Conservation (phyloP, 2,888 invertebrate genomes). For the Drosophila paracracens region DNA sequence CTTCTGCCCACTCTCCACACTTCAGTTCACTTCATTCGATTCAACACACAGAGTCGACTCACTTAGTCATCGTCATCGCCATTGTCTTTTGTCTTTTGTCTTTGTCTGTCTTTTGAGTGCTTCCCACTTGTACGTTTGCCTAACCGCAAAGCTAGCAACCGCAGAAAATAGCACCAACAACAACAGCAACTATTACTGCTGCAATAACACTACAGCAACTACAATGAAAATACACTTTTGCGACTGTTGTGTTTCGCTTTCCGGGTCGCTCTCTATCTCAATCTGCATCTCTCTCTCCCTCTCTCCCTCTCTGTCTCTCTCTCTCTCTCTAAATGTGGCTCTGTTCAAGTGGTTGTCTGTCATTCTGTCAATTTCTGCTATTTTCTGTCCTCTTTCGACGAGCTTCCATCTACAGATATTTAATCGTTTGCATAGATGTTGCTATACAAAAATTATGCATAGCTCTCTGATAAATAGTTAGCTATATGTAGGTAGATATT, state of each 20-base stretch:
- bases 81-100: constrained; percentile 39
- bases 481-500: background rate
- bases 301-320: background rate
- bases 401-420: background rate
- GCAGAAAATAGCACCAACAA: constrained; percentile 16
- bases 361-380: constrained; percentile 19
- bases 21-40: constrained; percentile 11
- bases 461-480: background rate
- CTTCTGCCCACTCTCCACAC: constrained; percentile 6
- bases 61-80: constrained; percentile 45
- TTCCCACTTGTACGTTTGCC: constrained; percentile 48
- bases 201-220: constrained; percentile 9
- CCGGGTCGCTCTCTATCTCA: constrained; percentile 40
- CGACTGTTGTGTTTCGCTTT: constrained; percentile 56
- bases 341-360: constrained; percentile 4
- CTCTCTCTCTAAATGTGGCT: background rate
- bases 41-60: constrained; percentile 3
- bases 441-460: background rate
- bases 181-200: constrained; percentile 4
- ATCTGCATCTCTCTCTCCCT: background rate
- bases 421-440: background rate
- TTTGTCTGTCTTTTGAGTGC: constrained; percentile 54
- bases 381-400: constrained; percentile 14
- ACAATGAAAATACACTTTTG: constrained; percentile 37
- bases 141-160: constrained; percentile 60